These are phyloP conservation scores for Phenganax subtilis DNA, from an alignment of 92 coral and sea anemone genomes.

Conservation along the genomic window DNA sequence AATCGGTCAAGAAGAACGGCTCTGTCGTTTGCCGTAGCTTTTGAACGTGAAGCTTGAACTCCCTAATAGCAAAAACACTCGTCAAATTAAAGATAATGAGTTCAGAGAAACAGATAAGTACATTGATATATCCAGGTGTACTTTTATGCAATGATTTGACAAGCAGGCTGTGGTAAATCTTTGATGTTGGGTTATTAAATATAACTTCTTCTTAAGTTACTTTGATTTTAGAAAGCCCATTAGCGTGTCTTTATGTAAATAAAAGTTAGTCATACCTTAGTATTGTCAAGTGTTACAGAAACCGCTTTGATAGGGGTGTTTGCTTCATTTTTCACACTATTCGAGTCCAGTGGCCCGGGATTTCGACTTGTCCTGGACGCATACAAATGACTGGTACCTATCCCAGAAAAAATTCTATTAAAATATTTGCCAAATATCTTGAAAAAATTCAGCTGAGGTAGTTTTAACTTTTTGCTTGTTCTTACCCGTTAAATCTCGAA, in stretches of 20 bases:
- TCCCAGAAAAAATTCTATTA: not conserved
- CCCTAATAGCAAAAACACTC: too few species aligned
- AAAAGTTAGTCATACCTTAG: not conserved
- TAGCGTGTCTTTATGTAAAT: not conserved
- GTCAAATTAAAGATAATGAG: too few species aligned
- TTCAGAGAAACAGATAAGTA: not conserved
- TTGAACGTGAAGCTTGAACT: too few species aligned
- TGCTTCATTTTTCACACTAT: slow-evolving; percentile 70
- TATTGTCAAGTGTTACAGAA: slow-evolving; percentile 22
- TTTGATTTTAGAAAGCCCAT: not conserved
- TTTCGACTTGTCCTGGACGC: slow-evolving; percentile 66
- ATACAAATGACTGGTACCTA: slow-evolving; percentile 83
- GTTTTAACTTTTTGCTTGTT: not conserved
- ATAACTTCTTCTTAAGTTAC: too few species aligned
- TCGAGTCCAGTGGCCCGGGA: slow-evolving; percentile 85
- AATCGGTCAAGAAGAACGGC: too few species aligned
- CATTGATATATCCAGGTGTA: not conserved
- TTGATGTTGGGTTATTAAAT: too few species aligned
- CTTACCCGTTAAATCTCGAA: slow-evolving; percentile 72
- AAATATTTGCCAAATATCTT: not conserved
- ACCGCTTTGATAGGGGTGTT: slow-evolving; percentile 62
- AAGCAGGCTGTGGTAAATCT: too few species aligned
- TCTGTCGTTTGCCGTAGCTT: too few species aligned
- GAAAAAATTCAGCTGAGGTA: not conserved
- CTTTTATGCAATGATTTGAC: not conserved